Evolutionary conservation across 2,888 invertebrate species (phyloP).

Genomic region (Orthosia incerta): DNA sequence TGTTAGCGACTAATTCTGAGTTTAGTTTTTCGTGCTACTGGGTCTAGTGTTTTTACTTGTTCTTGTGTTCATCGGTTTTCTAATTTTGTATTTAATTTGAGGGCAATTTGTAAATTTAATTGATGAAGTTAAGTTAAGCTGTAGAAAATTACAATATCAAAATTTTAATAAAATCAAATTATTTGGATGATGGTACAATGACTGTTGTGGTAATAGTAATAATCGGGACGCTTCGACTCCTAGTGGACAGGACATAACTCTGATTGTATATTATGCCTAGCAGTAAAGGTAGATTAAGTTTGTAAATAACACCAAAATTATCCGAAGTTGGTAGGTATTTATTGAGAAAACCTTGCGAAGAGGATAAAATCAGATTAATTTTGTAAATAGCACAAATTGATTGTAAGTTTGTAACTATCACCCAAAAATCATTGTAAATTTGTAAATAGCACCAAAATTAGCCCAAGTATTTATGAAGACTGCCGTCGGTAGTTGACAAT

Average conservation of each 20-base stretch:
- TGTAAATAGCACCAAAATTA: constrained; percentile 15
- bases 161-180: neutral
- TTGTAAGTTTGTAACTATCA: neutral
- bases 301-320: neutral
- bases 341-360: too few relatives aligned
- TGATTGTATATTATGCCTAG: constrained; percentile 23
- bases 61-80: neutral
- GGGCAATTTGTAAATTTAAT: neutral
- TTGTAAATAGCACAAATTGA: neutral
- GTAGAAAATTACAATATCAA: neutral
- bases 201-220: constrained; percentile 10
- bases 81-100: neutral
- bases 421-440: too few relatives aligned
- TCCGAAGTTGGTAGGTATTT: neutral
- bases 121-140: constrained; percentile 4
- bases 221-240: constrained; percentile 8
- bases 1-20: too few relatives aligned
- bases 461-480: neutral
- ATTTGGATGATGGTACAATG: neutral
- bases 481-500: neutral
- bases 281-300: neutral
- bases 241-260: neutral
- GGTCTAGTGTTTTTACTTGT: neutral
- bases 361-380: neutral
- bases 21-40: too few relatives aligned